Conservation (phyloP, 2,888 invertebrate species). For the Polyommatus icarus region DNA sequence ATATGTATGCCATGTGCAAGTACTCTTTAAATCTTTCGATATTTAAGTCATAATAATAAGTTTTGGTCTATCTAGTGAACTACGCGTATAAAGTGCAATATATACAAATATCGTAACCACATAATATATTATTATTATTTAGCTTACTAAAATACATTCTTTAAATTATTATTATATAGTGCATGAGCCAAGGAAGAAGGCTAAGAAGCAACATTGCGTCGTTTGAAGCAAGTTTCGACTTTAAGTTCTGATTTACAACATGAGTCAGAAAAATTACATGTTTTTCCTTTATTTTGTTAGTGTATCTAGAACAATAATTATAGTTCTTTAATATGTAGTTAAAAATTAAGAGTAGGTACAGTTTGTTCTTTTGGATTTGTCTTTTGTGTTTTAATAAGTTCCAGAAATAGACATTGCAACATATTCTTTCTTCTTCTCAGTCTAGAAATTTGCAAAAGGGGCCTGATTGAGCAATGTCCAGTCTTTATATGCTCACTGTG, state of each 20-base stretch:
- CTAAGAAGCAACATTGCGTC: background rate
- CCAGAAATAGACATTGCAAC: too few species aligned
- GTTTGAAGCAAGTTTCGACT: background rate
- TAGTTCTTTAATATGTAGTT: too few species aligned
- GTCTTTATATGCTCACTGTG: too few species aligned
- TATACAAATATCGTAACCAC: background rate
- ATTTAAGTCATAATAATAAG: background rate
- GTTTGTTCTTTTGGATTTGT: too few species aligned
- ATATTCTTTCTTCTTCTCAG: background rate
- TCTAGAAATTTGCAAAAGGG: too few species aligned
- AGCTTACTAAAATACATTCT: slow-evolving; percentile 1
- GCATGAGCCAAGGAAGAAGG: background rate
- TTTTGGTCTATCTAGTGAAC: background rate
- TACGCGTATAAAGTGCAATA: slow-evolving; percentile 16
- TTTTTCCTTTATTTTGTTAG: too few species aligned
- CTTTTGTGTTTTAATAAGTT: too few species aligned
- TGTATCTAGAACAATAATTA: too few species aligned
- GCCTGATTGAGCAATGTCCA: too few species aligned
- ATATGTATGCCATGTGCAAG: background rate
- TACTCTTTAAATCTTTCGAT: background rate
- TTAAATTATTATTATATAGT: background rate
- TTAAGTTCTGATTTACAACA: too few species aligned
- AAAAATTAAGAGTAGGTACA: too few species aligned
- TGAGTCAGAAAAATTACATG: too few species aligned
- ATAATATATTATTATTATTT: background rate